Percentiles rank a stretch among this genome's conserved stretches.
These are phyloP conservation scores for Plagodis pulveraria DNA, from an alignment of 2,888 invertebrate species.

Conservation along the genomic window DNA sequence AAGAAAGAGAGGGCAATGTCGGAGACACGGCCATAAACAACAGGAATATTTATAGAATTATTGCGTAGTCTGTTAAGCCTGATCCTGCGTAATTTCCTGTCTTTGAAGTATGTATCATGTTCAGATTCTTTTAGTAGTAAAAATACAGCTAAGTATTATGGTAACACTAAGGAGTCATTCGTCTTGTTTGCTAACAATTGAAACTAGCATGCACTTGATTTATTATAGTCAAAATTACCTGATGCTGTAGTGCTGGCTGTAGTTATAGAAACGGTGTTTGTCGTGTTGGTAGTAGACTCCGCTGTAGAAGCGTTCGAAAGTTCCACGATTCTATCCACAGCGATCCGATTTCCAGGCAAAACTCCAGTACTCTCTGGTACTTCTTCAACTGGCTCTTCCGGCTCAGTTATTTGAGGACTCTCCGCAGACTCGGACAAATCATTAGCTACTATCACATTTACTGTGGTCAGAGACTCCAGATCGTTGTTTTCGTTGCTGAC, in stretches of 20 bases:
- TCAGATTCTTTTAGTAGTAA: too few relatives aligned
- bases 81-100: too few relatives aligned
- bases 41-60: too few relatives aligned
- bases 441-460: constrained; percentile 79
- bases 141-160: background rate
- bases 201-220: background rate
- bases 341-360: constrained; percentile 64
- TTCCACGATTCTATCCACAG: constrained; percentile 75
- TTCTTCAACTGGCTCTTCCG: constrained; percentile 49
- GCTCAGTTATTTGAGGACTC: constrained; percentile 59
- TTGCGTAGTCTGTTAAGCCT: too few relatives aligned
- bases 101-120: too few relatives aligned
- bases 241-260: constrained; percentile 74
- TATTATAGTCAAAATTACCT: constrained; percentile 56
- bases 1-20: too few relatives aligned
- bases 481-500: constrained; percentile 65
- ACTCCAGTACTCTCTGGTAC: constrained; percentile 57
- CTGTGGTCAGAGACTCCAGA: constrained; percentile 76
- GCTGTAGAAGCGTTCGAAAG: constrained; percentile 60
- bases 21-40: too few relatives aligned
- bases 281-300: constrained; percentile 54
- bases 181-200: background rate
- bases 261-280: constrained; percentile 59
- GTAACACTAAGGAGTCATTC: too few relatives aligned
- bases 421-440: constrained; percentile 59